phyloP scores from a whole-genome alignment of 1,140 invertebrate genomes.

The Holcopasites calliopsidis region DNA sequence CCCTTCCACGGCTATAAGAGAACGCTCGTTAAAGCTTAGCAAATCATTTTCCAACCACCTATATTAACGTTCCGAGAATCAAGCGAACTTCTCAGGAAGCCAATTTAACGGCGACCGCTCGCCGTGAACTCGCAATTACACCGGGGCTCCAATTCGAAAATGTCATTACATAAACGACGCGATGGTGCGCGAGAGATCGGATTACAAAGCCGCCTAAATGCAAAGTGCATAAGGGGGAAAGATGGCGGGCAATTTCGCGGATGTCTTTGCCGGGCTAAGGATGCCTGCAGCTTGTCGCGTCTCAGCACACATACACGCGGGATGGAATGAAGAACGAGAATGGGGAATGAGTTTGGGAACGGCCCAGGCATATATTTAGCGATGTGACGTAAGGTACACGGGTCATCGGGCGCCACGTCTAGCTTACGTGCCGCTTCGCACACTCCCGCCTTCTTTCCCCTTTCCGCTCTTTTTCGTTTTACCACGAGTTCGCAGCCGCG shows the following conservation, averaged over 20 bases:
- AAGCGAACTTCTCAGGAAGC: not conserved
- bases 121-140: not conserved
- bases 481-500: not conserved
- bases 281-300: conserved; percentile 24
- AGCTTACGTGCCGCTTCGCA: conserved; percentile 38
- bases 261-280: conserved; percentile 53
- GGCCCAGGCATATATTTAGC: conserved; percentile 64
- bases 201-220: conserved; percentile 27
- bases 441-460: not conserved
- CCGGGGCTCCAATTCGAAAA: not conserved
- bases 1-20: too few relatives aligned
- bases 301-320: conserved; percentile 19
- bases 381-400: conserved; percentile 61
- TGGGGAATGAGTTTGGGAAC: conserved; percentile 63
- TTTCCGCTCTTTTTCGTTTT: conserved; percentile 15
- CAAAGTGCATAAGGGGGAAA: conserved; percentile 21
- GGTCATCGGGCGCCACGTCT: conserved; percentile 59
- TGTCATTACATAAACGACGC: not conserved
- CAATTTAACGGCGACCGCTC: not conserved
- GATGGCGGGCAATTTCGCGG: conserved; percentile 17
- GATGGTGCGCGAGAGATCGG: conserved; percentile 7
- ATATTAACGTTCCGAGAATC: not conserved
- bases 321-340: conserved; percentile 61
- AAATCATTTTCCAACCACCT: too few relatives aligned
- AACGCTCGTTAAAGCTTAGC: too few relatives aligned